Conservation (phyloP, 1,140 invertebrate genomes). For the Rhyacophila brunnea region DNA sequence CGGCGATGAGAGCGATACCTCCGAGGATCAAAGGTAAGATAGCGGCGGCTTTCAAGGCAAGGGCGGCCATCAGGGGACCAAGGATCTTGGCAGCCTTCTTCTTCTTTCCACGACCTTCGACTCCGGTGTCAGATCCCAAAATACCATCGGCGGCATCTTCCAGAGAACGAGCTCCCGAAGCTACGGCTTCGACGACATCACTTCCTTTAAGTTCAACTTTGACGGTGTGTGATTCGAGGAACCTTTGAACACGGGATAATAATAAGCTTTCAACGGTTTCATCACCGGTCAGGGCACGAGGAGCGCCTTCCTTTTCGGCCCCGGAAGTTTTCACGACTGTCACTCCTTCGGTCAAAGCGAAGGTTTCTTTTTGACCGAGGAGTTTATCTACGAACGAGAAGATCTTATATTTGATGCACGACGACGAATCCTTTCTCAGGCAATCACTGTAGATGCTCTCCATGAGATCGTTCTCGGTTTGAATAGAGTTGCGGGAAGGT, state of each 20-base stretch:
- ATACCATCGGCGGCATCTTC: conserved; percentile 68
- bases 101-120: conserved; percentile 74
- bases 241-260: conserved; percentile 66
- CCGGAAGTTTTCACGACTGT: conserved; percentile 74
- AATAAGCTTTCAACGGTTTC: conserved; percentile 68
- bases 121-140: conserved; percentile 55
- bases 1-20: conserved; percentile 78
- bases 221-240: conserved; percentile 74
- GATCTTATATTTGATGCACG: conserved; percentile 81
- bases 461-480: conserved; percentile 72
- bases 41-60: conserved; percentile 76
- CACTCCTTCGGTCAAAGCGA: conserved; percentile 74
- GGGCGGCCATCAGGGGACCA: conserved; percentile 70
- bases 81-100: conserved; percentile 78
- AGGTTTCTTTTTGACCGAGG: conserved; percentile 72
- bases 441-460: conserved; percentile 75
- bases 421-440: conserved; percentile 73
- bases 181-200: conserved; percentile 76
- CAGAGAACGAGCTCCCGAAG: conserved; percentile 72
- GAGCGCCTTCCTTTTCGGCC: conserved; percentile 65
- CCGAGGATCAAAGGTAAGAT: conserved; percentile 73
- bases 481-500: conserved; percentile 51
- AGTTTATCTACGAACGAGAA: conserved; percentile 81
- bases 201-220: conserved; percentile 82
- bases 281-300: conserved; percentile 62